phyloP scores from a whole-genome alignment of 2,113 vertebrate genomes.

The Rhizomys pruinosus region DNA sequence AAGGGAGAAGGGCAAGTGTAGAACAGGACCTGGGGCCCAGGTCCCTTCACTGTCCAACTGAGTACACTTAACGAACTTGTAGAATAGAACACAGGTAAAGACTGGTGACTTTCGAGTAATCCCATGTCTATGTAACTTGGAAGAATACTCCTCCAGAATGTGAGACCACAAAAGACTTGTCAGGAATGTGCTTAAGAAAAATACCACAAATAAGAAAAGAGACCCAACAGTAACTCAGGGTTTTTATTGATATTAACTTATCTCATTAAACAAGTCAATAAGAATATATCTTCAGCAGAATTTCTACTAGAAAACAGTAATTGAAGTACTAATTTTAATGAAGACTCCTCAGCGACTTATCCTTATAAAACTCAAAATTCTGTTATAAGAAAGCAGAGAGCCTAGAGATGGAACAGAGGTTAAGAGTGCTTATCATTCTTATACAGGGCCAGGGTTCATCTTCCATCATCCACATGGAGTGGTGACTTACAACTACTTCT shows the following conservation, averaged over 20 bases:
- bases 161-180: neutral
- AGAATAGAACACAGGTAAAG: neutral
- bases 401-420: neutral
- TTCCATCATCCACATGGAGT: neutral
- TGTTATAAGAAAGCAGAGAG: neutral
- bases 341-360: neutral
- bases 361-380: neutral
- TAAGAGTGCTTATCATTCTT: neutral
- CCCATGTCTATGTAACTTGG: neutral
- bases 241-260: neutral
- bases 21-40: neutral
- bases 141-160: neutral
- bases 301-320: conserved; percentile 4
- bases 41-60: neutral
- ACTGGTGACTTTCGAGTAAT: neutral
- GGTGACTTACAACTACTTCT: neutral
- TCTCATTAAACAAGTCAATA: neutral
- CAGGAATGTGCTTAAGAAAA: neutral
- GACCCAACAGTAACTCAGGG: neutral
- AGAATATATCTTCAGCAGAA: neutral
- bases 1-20: neutral
- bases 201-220: neutral
- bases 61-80: neutral
- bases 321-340: neutral
- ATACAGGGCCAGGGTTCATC: neutral